Percentiles rank a stretch among this genome's conserved stretches.
Evolutionary conservation across 2,113 vertebrate genomes (phyloP).

Genomic region (Gorsachius goisagi): DNA sequence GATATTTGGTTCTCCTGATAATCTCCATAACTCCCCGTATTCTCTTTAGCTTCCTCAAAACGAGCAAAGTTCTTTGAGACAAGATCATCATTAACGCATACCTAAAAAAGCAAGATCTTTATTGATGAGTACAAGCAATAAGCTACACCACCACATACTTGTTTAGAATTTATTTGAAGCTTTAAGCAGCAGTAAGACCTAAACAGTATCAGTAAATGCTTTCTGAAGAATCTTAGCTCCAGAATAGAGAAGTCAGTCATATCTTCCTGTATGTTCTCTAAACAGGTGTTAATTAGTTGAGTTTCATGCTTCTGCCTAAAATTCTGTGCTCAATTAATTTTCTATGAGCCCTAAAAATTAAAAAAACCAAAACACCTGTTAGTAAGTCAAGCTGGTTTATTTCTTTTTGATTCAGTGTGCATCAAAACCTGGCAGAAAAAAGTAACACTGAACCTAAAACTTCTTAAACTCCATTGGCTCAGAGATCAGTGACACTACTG

Average conservation of each 20-base stretch:
- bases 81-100: slow-evolving; percentile 91
- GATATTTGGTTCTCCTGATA: not conserved
- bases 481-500: not conserved
- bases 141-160: not conserved
- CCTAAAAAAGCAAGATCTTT: slow-evolving; percentile 63
- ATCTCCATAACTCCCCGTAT: not conserved
- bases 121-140: not conserved
- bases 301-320: not conserved
- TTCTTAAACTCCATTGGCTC: not conserved
- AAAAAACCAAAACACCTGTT: not conserved
- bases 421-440: not conserved
- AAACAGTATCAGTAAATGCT: not conserved
- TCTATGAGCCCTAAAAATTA: not conserved
- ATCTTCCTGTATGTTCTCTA: not conserved
- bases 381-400: not conserved
- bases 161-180: not conserved
- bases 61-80: slow-evolving; percentile 87
- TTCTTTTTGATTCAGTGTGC: not conserved
- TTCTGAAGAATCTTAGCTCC: not conserved
- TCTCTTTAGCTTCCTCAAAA: slow-evolving; percentile 43
- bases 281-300: not conserved
- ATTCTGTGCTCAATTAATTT: not conserved
- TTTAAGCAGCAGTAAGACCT: not conserved
- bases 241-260: fast-evolving
- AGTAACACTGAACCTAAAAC: not conserved